Base-by-base conservation (phyloP, 2,797 vertebrate species). In the Cottoperca gobio region DNA sequence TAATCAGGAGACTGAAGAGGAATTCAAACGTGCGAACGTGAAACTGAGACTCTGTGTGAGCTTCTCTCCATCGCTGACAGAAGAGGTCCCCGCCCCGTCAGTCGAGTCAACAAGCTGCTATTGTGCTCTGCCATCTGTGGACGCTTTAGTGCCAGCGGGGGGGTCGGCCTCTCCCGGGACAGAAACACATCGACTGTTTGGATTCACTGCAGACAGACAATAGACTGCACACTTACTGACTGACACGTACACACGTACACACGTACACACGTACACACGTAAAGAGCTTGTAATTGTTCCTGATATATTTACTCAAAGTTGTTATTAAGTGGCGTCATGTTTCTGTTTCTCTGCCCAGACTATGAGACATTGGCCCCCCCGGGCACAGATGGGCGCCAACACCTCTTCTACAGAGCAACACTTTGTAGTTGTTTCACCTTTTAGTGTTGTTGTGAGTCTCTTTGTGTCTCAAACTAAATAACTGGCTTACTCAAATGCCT, bases 111-210 rank as follows among this genome's bases (percentile, higher is more conserved):
- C 63, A 53, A 64, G 59, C 67, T 58, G 65, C 66, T 59, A 17
- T 48, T 54, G 62, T 45, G 24, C 62, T 76, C 55, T 37, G 35
- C 88, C 86, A 87, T 89, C 90, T 90, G 90, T 87, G 82, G 79
- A 89, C 62, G 16, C 72, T 86, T 81, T 48, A 70, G 63, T 84
- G 84, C 88, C 89, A 90, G 83, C 48, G 70, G 83, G 75, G 52
- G 73, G 77, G 76, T 76, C 84, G 49, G 3, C 26, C 19, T 85
- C 88, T 66, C 81, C 42, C 21, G 80, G 86, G 86, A 88, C 69
- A 52, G 46, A 76, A 76, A 86, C 86, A 90, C 61, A 70, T 72
- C 10, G 17, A 81, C 65, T 79, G 82, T 86, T 84, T 84, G 74
- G 76, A 81, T 67, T 65, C 39, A 81, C 62, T 69, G 70, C 31